Conservation (phyloP, 2,797 vertebrate genomes). For the Pantherophis vulpinus region DNA sequence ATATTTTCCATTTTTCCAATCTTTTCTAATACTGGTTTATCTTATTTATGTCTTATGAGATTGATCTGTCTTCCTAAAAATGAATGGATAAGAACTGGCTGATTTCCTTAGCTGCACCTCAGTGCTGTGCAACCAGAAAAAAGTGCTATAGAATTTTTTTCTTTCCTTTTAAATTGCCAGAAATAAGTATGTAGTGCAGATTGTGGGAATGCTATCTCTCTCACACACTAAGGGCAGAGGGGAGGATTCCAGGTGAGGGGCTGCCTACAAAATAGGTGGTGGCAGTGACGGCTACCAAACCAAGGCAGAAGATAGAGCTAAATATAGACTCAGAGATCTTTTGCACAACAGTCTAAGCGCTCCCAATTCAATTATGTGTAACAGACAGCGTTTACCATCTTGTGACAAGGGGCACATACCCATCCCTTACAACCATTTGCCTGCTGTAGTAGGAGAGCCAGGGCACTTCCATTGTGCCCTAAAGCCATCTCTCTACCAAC, state of each 20-base stretch:
- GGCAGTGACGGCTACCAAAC: neutral
- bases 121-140: neutral
- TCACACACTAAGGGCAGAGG: neutral
- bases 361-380: neutral
- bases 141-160: neutral
- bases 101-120: neutral
- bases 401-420: neutral
- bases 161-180: neutral
- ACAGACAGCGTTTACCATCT: neutral
- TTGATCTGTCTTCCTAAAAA: neutral
- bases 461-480: neutral
- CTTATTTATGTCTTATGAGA: neutral
- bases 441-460: neutral
- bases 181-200: neutral
- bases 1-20: neutral
- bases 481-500: neutral
- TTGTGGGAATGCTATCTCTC: neutral
- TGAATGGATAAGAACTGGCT: neutral
- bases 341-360: neutral
- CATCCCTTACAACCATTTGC: neutral
- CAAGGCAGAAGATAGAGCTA: neutral
- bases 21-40: neutral
- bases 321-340: neutral
- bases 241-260: neutral
- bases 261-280: neutral